Evolutionary conservation across 2,797 vertebrate species (phyloP).

Genomic region (Lateolabrax maculatus): DNA sequence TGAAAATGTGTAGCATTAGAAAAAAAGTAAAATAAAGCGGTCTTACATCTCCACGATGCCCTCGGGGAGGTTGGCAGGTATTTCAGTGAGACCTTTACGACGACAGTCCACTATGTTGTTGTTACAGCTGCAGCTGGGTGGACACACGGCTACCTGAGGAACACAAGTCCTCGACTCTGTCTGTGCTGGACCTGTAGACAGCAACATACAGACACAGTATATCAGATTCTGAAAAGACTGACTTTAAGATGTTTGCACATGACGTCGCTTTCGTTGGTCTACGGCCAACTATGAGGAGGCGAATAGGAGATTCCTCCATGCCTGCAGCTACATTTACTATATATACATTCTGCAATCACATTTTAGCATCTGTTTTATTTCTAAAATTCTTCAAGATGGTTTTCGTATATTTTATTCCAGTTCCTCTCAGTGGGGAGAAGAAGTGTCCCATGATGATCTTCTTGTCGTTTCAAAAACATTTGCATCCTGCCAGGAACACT

Average conservation of each 20-base stretch:
- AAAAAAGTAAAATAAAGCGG: neutral
- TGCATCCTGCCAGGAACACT: neutral
- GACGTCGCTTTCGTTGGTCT: neutral
- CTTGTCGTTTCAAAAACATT: conserved; percentile 15
- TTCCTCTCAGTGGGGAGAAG: neutral
- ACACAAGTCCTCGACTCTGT: conserved; percentile 90
- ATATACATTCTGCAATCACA: neutral
- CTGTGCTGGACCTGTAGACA: conserved; percentile 86
- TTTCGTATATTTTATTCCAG: conserved; percentile 3
- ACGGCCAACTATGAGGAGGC: neutral
- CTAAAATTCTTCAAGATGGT: neutral
- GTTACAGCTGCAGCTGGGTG: conserved; percentile 94
- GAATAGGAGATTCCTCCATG: neutral
- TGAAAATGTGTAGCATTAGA: neutral
- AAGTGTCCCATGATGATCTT: neutral
- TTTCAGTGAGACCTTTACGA: conserved; percentile 93
- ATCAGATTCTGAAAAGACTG: neutral
- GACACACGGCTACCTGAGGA: conserved; percentile 93
- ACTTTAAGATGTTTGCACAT: neutral
- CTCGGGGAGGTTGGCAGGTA: conserved; percentile 95
- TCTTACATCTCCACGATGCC: conserved; percentile 97
- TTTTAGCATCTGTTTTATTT: neutral
- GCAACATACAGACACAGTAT: neutral
- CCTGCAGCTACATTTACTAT: conserved; percentile 20
- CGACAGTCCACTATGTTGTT: conserved; percentile 98